Evolutionary conservation across 2,888 invertebrate genomes (phyloP), one percentile per base, ranked within the genome.

Genomic region (Globia sparganii): DNA sequence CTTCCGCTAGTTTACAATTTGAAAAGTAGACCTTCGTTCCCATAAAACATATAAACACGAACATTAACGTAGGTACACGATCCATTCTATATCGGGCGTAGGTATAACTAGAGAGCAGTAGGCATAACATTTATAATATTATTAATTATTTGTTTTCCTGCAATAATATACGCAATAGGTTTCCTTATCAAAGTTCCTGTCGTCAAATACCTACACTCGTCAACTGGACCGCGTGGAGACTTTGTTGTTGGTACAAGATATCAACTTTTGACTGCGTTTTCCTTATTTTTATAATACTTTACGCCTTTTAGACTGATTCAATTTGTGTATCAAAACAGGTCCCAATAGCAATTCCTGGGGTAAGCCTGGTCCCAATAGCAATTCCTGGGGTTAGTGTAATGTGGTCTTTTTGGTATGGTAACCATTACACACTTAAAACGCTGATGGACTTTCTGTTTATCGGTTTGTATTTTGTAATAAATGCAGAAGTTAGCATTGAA

Each of bases 111-210:
- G 49, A 21, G 56, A 72, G 59, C 25, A 64, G 56, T 82, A 82
- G 75, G 79, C 76, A 76, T 85, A 85, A 79, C 46, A 80, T 68
- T 37, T 72, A 61, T 79, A 78, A 77, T 86, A 80, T 73, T 84
- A 86, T 81, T 68, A n/a, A 78, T 85, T 72, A 81, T 82, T 81
- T 80, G 83, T 83, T 83, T 81, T 74, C 80, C 73, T 82, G 68
- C 68, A 80, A 64, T 80, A 86, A 75, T 64, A 82, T 80, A 81
- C 87, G 87, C 84, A 87, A 83, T 84, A 86, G 53, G 56, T 46
- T 80, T 73, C 68, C 80, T 87, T 87, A 88, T 88, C 88, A 73
- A 74, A 76, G 83, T 81, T 82, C 83, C 86, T 85, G 86, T 83
- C 78, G 70, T 68, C 80, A 78, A 87, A 84, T 84, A 86, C 76